Evolutionary conservation across 2,797 vertebrate genomes (phyloP), one percentile per base, ranked within the genome.

Genomic region (Clarias platycephalus): DNA sequence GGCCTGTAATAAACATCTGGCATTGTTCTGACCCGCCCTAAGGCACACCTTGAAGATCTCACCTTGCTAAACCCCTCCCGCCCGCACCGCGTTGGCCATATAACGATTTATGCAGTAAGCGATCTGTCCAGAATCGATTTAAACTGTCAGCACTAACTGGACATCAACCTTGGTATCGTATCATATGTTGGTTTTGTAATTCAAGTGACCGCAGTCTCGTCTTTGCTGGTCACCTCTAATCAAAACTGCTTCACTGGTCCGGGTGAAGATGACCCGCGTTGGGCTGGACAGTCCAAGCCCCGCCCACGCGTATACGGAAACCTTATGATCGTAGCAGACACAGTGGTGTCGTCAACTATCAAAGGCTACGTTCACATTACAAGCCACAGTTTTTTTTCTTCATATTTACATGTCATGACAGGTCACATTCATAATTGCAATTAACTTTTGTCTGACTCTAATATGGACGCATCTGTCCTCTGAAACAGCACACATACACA

Each of bases 121-220:
- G 92, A 95, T 95, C 94, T 90, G 91, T 91, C 92, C 91, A 85
- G 89, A 91, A 95, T 95, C 91, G 95, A 95, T 95, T 90, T 88
- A 87, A 91, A 91, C 92, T 94, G 94, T 95, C 94, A 94, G 94
- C 94, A 94, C 90, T 92, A 94, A 94, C 94, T 91, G 94, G 93
- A 94, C 93, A 91, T 93, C 94, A 93, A 95, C 93, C 93, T 94
- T 92, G 92, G 91, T 92, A 91, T 91, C 89, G 93, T 93, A 94
- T 95, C 93, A 91, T 91, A 92, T 92, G 91, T 89, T 86, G 92
- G 91, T 91, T 92, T 91, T 87, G 91, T 92, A 93, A 92, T 90
- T 86, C 88, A 93, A 84, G 91, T 92, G 93, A 94, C 94, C 93
- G 91, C 93, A 95, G 93, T 89, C 92, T 92, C 92, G 90, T 92